phyloP scores from a whole-genome alignment of 2,888 invertebrate species.

The Megaustenia siamemsis region DNA sequence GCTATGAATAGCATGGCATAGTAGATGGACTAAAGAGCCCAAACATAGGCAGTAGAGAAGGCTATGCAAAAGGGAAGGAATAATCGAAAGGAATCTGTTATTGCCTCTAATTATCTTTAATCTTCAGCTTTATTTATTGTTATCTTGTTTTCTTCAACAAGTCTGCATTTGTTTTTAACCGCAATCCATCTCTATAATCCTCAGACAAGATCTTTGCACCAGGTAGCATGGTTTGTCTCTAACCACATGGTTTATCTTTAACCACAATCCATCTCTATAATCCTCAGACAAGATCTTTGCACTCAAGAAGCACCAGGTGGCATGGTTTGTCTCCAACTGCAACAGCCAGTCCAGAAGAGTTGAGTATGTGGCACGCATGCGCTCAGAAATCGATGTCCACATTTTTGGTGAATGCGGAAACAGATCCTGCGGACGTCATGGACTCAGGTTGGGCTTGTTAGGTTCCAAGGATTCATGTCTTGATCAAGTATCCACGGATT shows the following conservation, averaged over 20 bases:
- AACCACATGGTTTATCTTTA: too few relatives aligned
- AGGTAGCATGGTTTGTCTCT: conserved; percentile 47
- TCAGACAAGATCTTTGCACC: conserved; percentile 10
- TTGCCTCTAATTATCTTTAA: too few relatives aligned
- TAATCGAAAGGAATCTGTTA: too few relatives aligned
- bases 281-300: conserved; percentile 1
- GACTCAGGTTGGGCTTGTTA: not conserved
- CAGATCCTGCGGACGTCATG: conserved; percentile 20
- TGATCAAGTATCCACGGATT: not conserved
- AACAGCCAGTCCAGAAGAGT: conserved; percentile 16
- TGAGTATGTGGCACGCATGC: conserved; percentile 48
- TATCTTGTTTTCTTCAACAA: too few relatives aligned
- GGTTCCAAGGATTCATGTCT: conserved; percentile 6
- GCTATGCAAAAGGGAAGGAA: too few relatives aligned
- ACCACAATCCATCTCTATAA: too few relatives aligned
- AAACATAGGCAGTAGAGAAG: too few relatives aligned
- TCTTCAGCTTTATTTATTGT: too few relatives aligned
- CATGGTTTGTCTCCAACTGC: conserved; percentile 48
- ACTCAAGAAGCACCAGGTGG: conserved; percentile 26
- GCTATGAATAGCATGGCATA: too few relatives aligned
- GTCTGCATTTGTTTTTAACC: too few relatives aligned
- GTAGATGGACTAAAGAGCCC: too few relatives aligned
- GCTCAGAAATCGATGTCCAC: conserved; percentile 25
- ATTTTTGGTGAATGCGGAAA: conserved; percentile 45
- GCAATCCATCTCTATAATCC: too few relatives aligned